A percentile compares a stretch with the other conserved stretches of the same genome.
Evolutionary conservation across 2,113 vertebrate genomes (phyloP).

Genomic region (Onychorhynchus coronatus): DNA sequence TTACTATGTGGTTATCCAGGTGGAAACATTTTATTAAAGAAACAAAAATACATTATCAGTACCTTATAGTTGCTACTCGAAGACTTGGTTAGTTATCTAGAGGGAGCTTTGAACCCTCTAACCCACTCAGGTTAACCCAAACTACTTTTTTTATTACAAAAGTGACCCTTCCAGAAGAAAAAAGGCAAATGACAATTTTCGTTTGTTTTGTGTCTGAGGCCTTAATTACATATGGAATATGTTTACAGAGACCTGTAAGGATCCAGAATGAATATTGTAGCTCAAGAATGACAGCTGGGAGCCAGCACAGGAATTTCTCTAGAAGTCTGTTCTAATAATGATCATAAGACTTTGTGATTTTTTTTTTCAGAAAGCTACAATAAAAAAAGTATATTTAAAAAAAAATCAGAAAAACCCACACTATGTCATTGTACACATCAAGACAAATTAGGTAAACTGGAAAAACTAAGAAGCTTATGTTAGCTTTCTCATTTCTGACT

Average conservation of each 20-base stretch:
- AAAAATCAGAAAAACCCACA: not conserved
- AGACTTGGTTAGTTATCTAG: not conserved
- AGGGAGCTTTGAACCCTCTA: not conserved
- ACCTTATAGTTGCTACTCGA: not conserved
- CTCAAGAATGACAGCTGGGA: not conserved
- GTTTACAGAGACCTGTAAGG: not conserved
- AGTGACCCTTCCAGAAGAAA: not conserved
- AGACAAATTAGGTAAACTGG: not conserved
- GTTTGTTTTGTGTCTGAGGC: not conserved
- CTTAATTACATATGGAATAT: not conserved
- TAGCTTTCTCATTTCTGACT: not conserved
- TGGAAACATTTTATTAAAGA: not conserved
- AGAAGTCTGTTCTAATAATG: not conserved
- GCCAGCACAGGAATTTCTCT: not conserved
- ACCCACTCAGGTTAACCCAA: not conserved
- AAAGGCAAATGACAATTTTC: not conserved
- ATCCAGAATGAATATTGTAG: not conserved
- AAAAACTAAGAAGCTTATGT: not conserved
- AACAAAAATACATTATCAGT: not conserved
- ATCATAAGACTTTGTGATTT: not conserved
- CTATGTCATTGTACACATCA: not conserved
- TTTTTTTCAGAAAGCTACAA: not conserved
- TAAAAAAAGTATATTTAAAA: not conserved
- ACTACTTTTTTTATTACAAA: not conserved
- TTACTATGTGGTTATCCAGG: not conserved